phyloP scores from a whole-genome alignment of 1,140 invertebrate species.

The Liolophura sinensis region DNA sequence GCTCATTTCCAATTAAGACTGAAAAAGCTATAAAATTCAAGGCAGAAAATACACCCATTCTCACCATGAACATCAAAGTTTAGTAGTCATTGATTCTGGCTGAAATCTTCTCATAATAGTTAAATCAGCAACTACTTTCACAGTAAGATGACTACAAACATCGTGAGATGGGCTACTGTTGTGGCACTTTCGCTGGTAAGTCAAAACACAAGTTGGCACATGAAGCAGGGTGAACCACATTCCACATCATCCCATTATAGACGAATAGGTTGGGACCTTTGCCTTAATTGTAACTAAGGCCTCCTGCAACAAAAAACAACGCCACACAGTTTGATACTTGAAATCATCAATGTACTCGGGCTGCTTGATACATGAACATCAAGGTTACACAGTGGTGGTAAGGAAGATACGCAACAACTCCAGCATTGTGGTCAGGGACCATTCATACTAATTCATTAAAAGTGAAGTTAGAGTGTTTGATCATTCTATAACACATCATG shows the following conservation, averaged over 20 bases:
- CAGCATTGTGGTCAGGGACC: background rate
- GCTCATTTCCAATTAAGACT: too few relatives aligned
- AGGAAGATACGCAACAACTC: background rate
- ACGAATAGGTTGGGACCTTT: slow-evolving; percentile 52
- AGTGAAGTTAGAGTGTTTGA: background rate
- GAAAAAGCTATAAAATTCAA: too few relatives aligned
- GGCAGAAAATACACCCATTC: too few relatives aligned
- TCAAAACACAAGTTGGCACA: too few relatives aligned
- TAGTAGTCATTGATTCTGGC: too few relatives aligned
- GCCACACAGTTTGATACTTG: background rate
- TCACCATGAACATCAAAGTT: too few relatives aligned
- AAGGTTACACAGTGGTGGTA: background rate
- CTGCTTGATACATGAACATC: background rate
- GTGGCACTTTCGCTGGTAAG: too few relatives aligned
- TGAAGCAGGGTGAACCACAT: background rate
- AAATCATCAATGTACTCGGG: background rate
- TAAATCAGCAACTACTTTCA: too few relatives aligned
- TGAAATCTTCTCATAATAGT: too few relatives aligned
- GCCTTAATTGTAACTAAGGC: slow-evolving; percentile 44
- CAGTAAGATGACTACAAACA: too few relatives aligned
- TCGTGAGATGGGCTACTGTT: too few relatives aligned
- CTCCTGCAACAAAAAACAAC: slow-evolving; percentile 40
- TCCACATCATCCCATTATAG: slow-evolving; percentile 36
- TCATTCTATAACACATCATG: background rate
- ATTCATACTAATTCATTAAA: background rate